Evolutionary conservation across 2,113 vertebrate species (phyloP).

Genomic region (Crotalus tigris): DNA sequence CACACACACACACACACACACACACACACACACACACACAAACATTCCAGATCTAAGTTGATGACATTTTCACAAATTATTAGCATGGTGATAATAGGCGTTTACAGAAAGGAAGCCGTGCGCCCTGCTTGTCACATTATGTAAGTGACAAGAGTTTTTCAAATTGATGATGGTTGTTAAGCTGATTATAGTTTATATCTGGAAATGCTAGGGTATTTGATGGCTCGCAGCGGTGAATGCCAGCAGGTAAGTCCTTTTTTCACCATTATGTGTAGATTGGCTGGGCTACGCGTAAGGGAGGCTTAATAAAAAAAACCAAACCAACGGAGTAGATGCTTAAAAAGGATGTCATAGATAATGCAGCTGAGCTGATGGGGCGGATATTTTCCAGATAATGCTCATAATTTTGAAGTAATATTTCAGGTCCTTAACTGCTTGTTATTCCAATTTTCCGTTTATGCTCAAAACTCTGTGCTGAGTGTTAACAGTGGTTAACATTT

Average conservation of each 20-base stretch:
- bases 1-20: background rate
- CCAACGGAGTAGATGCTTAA: conserved; percentile 29
- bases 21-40: background rate
- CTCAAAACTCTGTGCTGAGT: background rate
- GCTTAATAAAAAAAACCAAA: conserved; percentile 32
- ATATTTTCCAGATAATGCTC: background rate
- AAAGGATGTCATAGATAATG: background rate
- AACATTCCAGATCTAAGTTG: conserved; percentile 10
- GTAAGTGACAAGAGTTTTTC: conserved; percentile 33
- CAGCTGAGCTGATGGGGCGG: background rate
- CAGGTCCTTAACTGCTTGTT: background rate
- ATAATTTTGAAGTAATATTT: background rate
- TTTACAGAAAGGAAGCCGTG: conserved; percentile 14
- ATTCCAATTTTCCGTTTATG: background rate
- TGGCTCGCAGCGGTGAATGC: conserved; percentile 29
- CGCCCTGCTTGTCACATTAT: conserved; percentile 15
- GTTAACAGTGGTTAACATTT: background rate
- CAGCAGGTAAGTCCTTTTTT: conserved; percentile 23
- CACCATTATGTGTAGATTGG: conserved; percentile 10
- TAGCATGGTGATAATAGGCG: background rate
- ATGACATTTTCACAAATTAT: conserved; percentile 15
- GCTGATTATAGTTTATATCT: conserved; percentile 38
- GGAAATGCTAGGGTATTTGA: conserved; percentile 24
- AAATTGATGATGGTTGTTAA: conserved; percentile 35
- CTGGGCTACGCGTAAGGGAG: background rate